Evolutionary conservation across 64 coral and sea anemone genomes (phyloP).

Genomic region (Catalaphyllia jardinei): DNA sequence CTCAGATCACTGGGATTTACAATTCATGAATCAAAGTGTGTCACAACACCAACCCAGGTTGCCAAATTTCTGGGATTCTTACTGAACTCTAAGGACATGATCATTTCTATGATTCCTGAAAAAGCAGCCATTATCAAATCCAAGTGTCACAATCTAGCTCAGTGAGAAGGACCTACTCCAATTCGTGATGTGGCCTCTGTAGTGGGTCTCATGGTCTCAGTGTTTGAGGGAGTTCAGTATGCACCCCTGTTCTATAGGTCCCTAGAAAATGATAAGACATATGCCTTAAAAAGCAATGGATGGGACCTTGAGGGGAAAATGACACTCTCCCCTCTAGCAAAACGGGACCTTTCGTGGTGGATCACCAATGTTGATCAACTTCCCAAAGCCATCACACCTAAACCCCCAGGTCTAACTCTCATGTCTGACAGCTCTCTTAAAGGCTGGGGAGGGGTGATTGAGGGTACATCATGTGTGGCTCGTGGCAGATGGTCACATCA

Average conservation of each 20-base stretch:
- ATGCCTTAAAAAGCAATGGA: slow-evolving; percentile 35
- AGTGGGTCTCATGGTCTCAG: slow-evolving; percentile 42
- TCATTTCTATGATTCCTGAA: slow-evolving; percentile 39
- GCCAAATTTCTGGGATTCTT: slow-evolving; percentile 48
- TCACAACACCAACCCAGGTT: slow-evolving; percentile 26
- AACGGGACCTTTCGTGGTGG: slow-evolving; percentile 41
- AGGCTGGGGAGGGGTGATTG: slow-evolving; percentile 59
- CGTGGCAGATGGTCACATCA: slow-evolving; percentile 54
- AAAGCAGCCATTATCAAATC: slow-evolving; percentile 29
- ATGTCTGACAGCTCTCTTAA: slow-evolving; percentile 31
- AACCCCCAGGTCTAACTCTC: neutral
- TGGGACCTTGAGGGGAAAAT: slow-evolving; percentile 43
- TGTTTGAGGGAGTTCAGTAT: slow-evolving; percentile 46
- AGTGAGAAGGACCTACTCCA: neutral
- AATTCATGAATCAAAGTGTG: slow-evolving; percentile 43
- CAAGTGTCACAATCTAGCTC: slow-evolving; percentile 29
- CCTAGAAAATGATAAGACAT: slow-evolving; percentile 41
- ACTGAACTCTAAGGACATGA: slow-evolving; percentile 35
- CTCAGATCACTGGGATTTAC: slow-evolving; percentile 38
- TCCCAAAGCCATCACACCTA: slow-evolving; percentile 9
- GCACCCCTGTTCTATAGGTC: slow-evolving; percentile 36
- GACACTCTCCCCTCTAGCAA: slow-evolving; percentile 4
- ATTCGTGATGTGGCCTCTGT: slow-evolving; percentile 46
- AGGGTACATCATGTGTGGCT: slow-evolving; percentile 15
- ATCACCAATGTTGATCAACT: slow-evolving; percentile 19